phyloP scores from a whole-genome alignment of 2,797 vertebrate species.

The Acanthurus lineatus region DNA sequence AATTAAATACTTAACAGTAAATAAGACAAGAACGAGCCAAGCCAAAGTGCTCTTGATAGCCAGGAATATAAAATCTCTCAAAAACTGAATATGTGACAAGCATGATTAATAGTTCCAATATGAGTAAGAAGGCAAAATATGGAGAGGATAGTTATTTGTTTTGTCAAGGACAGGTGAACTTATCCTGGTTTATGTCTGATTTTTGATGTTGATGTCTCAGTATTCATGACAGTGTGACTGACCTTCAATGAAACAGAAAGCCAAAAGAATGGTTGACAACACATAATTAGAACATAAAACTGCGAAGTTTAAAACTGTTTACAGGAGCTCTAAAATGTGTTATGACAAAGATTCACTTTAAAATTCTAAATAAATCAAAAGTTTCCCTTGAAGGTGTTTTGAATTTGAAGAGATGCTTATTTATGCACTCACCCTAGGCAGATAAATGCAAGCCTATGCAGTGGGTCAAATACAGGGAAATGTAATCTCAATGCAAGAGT shows the following conservation, averaged over 20 bases:
- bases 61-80: conserved; percentile 10
- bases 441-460: conserved; percentile 7
- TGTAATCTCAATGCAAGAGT: conserved; percentile 6
- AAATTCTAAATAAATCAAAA: conserved; percentile 5
- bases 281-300: conserved; percentile 6
- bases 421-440: neutral
- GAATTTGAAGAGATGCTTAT: neutral
- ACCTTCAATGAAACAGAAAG: conserved; percentile 35
- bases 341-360: neutral
- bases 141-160: conserved; percentile 26
- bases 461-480: neutral
- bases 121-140: conserved; percentile 20
- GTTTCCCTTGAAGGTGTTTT: conserved; percentile 12
- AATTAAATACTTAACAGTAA: conserved; percentile 18
- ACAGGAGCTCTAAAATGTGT: neutral
- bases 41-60: conserved; percentile 3
- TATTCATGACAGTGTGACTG: conserved; percentile 15
- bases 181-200: conserved; percentile 39
- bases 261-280: neutral
- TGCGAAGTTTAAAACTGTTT: neutral
- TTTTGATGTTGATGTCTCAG: conserved; percentile 37
- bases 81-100: conserved; percentile 1
- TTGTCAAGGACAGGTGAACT: conserved; percentile 35
- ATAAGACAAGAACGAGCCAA: conserved; percentile 15
- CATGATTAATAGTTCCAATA: conserved; percentile 14